A percentile compares a stretch with the other conserved stretches of the same genome.
These are phyloP conservation scores for Hesperophylax magnus DNA, from an alignment of 1,140 invertebrate species.

Conservation along the genomic window DNA sequence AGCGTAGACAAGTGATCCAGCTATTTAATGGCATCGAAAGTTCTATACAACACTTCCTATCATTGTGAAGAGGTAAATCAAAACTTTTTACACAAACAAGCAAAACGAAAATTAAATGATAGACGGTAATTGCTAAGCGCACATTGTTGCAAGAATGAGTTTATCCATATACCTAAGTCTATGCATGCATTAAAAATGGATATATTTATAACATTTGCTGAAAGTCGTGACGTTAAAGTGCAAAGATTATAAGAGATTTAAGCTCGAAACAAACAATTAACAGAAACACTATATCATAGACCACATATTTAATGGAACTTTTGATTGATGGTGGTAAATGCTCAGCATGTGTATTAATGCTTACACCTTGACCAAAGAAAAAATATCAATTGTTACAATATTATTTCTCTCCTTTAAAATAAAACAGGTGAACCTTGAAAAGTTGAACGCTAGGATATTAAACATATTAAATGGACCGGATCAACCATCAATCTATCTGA, in stretches of 20 bases:
- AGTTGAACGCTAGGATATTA: not conserved
- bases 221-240: too few species aligned
- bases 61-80: not conserved
- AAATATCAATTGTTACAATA: not conserved
- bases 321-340: not conserved
- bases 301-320: not conserved
- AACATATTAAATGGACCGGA: not conserved
- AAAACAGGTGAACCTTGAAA: constrained; percentile 27
- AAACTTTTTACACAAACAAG: constrained; percentile 2
- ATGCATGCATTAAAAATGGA: not conserved
- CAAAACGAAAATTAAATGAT: not conserved
- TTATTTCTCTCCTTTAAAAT: not conserved
- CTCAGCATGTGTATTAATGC: not conserved
- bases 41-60: not conserved
- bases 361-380: not conserved
- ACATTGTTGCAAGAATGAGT: not conserved
- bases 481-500: constrained; percentile 3
- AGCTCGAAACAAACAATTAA: not conserved
- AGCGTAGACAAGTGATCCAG: constrained; percentile 10
- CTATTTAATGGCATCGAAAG: not conserved
- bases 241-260: not conserved
- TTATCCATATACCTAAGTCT: not conserved
- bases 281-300: constrained; percentile 1
- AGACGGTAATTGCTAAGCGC: too few species aligned
- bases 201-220: too few species aligned